Percentiles rank a stretch among this genome's conserved stretches.
phyloP scores from a whole-genome alignment of 2,113 vertebrate genomes.

The Synodontis membranacea region DNA sequence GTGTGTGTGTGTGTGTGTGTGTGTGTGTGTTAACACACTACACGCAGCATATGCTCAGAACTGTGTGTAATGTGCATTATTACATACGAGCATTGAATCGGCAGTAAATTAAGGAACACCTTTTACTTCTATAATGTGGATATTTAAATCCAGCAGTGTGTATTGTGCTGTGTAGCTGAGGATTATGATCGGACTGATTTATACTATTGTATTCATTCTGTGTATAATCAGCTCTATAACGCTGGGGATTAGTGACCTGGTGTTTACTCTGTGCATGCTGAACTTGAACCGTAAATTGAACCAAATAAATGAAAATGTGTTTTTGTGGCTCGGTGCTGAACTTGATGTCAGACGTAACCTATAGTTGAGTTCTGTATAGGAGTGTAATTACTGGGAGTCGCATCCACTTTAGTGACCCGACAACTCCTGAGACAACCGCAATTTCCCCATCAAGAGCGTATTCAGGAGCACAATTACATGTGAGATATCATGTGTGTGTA shows the following conservation, averaged over 20 bases:
- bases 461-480: background rate
- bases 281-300: background rate
- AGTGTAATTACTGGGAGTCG: background rate
- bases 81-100: background rate
- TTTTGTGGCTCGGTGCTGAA: background rate
- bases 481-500: slow-evolving; percentile 4
- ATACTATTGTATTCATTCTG: background rate
- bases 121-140: too few relatives aligned
- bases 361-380: background rate
- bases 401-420: background rate
- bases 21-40: too few relatives aligned
- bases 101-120: background rate
- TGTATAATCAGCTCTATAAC: background rate
- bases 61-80: background rate
- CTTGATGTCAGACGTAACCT: background rate
- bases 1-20: too few relatives aligned
- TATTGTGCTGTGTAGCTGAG: background rate
- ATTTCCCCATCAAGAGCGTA: background rate
- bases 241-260: background rate
- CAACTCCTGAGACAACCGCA: background rate
- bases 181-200: too few relatives aligned
- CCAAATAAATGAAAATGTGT: background rate
- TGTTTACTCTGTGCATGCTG: background rate
- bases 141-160: too few relatives aligned
- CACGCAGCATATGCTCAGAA: too few relatives aligned